These are phyloP conservation scores for Brachionus angularis DNA, from an alignment of 1,140 invertebrate genomes.

Conservation along the genomic window DNA sequence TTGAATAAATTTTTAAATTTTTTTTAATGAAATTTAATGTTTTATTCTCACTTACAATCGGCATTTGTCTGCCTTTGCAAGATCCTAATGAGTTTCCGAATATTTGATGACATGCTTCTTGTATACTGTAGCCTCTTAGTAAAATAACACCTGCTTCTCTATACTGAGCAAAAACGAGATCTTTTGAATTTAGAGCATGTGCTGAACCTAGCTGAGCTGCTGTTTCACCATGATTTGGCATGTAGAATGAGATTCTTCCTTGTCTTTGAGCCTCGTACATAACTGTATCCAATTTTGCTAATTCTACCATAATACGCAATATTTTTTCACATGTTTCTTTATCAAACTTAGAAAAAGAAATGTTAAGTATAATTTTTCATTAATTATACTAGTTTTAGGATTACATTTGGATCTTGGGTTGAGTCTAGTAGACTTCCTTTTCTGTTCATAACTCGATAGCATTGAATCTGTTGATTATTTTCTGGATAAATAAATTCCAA, in stretches of 20 bases:
- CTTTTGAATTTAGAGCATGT: conserved; percentile 74
- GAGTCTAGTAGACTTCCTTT: conserved; percentile 21
- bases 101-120: conserved; percentile 90
- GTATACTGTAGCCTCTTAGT: conserved; percentile 78
- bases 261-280: conserved; percentile 96
- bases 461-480: conserved; percentile 16
- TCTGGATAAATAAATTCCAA: conserved; percentile 41
- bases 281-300: conserved; percentile 90
- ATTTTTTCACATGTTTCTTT: conserved; percentile 49
- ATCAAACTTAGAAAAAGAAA: conserved; percentile 33
- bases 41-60: conserved; percentile 61
- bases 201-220: conserved; percentile 87
- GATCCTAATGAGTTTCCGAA: conserved; percentile 83
- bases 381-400: not conserved
- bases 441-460: conserved; percentile 38
- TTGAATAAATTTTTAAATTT: not conserved
- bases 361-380: not conserved
- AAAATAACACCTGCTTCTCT: conserved; percentile 67
- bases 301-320: conserved; percentile 69
- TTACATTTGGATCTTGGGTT: conserved; percentile 29
- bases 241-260: conserved; percentile 97
- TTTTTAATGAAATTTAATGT: not conserved
- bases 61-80: conserved; percentile 94
- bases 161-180: conserved; percentile 59
- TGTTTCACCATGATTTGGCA: conserved; percentile 98